Evolutionary conservation across 2,113 vertebrate species (phyloP), one percentile per base, ranked within the genome.

Genomic region (Mus pahari): DNA sequence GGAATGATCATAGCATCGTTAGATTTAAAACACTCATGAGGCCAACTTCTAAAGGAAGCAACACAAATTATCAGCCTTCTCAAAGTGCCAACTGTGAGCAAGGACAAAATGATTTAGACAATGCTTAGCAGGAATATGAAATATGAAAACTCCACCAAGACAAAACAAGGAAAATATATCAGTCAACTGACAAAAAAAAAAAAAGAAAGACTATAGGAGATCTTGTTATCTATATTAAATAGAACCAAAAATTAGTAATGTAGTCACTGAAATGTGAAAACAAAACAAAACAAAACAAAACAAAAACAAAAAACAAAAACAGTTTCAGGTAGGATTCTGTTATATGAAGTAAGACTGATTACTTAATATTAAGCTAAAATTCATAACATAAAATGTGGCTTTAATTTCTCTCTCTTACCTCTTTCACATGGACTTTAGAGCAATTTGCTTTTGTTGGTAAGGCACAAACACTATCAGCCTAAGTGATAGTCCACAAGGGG

Each of bases 1-100:
- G 12, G 0, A 97, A 89, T 68, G 94, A 97, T 97, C 97, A 96
- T 88, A 96, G 82, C 92, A 91, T 95, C 90, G 92, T 97, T 97
- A 96, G 93, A 97, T 96, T 98, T 95, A 91, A 96, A 98, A 94
- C 92, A 53, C 94, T 94, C 74, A 19, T 22, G 90, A 95, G 93
- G 70, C 86, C 64, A 77, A 93, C 78, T 91, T 95, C 58, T 94
- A 84, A 95, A 94, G 77, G 64, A 97, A 97, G 75, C 84, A 91
- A 95, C 78, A 94, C 74, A 82, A 91, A 96, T 96, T 39, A 94
- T 36, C 77, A 91, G 78, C 89, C 86, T 81, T 89, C 68, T 36
- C 88, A 96, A 79, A 89, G 75, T 70, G 81, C 68, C 89, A 96
- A 81, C 82, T 91, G 36, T 91, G 90, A 96, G 73, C 95, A 24